Evolutionary conservation across 2,113 vertebrate species (phyloP).

Genomic region (Barbus barbus): DNA sequence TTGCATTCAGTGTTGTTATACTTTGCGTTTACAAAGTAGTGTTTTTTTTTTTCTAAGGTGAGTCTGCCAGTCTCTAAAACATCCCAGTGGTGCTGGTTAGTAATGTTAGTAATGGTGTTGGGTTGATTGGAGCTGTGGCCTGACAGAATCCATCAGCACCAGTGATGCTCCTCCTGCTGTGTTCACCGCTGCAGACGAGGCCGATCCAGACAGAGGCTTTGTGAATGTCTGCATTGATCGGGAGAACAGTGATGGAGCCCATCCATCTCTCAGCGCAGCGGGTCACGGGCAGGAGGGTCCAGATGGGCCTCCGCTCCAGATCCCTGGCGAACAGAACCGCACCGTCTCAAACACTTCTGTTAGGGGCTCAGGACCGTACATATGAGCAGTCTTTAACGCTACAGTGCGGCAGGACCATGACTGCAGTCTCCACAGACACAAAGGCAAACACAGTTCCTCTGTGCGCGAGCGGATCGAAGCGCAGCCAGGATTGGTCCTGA

Average conservation of each 20-base stretch:
- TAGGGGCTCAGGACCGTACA: neutral
- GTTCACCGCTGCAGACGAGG: slow-evolving; percentile 33
- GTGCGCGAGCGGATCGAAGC: neutral
- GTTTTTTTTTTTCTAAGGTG: too few relatives aligned
- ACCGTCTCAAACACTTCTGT: neutral
- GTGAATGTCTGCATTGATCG: slow-evolving; percentile 54
- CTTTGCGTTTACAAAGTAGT: neutral
- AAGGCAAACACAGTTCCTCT: neutral
- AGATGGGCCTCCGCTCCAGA: slow-evolving; percentile 19
- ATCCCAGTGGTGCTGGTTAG: too few relatives aligned
- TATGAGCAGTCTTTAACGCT: neutral
- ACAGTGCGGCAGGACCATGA: neutral
- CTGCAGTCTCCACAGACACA: neutral
- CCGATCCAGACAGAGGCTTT: slow-evolving; percentile 24
- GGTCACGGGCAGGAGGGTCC: slow-evolving; percentile 13
- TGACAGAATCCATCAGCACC: slow-evolving; percentile 22
- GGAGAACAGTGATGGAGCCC: neutral
- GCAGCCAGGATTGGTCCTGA: neutral
- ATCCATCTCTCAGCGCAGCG: neutral
- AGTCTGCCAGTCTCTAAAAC: too few relatives aligned
- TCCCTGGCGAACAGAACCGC: neutral
- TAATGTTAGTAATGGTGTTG: too few relatives aligned
- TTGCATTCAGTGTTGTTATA: neutral
- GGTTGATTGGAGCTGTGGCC: neutral
- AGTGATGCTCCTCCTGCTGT: slow-evolving; percentile 34